Percentiles rank a stretch among this genome's conserved stretches.
phyloP scores from a whole-genome alignment of 2,797 vertebrate genomes.

The Syncerus caffer region DNA sequence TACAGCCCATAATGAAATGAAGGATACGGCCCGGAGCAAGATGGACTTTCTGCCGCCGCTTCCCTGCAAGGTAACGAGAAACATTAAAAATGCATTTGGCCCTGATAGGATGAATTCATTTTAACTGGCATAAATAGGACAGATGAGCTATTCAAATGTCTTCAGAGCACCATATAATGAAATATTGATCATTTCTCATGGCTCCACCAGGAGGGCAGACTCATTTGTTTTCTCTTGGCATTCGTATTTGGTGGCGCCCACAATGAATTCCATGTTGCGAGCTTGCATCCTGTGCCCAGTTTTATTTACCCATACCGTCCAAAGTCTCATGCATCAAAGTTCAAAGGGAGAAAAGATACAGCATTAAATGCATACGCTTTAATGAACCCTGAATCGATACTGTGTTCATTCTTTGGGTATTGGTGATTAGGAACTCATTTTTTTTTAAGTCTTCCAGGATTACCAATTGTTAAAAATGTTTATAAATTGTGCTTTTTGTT shows the following conservation, averaged over 20 bases:
- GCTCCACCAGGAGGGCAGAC: conserved; percentile 78
- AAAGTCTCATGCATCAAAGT: conserved; percentile 76
- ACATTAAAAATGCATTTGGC: conserved; percentile 85
- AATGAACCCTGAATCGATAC: conserved; percentile 60
- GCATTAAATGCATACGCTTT: conserved; percentile 59
- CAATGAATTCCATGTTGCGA: conserved; percentile 79
- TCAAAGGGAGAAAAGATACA: conserved; percentile 14
- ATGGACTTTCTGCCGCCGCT: conserved; percentile 56
- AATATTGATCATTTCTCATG: conserved; percentile 82
- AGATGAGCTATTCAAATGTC: conserved; percentile 83
- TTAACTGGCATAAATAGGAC: conserved; percentile 85
- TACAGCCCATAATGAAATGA: conserved; percentile 48
- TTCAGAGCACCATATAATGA: conserved; percentile 79
- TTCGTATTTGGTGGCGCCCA: conserved; percentile 73
- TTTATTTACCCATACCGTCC: conserved; percentile 76
- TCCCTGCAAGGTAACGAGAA: conserved; percentile 71
- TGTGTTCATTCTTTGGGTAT: background rate
- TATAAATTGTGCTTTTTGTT: background rate
- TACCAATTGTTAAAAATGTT: background rate
- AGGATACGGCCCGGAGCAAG: conserved; percentile 54
- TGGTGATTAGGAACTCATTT: background rate
- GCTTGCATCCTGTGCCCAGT: conserved; percentile 63
- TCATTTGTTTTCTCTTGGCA: conserved; percentile 80
- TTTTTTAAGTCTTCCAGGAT: background rate
- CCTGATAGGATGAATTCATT: conserved; percentile 85